phyloP scores from a whole-genome alignment of 2,113 vertebrate species.

The Gymnogyps californianus region DNA sequence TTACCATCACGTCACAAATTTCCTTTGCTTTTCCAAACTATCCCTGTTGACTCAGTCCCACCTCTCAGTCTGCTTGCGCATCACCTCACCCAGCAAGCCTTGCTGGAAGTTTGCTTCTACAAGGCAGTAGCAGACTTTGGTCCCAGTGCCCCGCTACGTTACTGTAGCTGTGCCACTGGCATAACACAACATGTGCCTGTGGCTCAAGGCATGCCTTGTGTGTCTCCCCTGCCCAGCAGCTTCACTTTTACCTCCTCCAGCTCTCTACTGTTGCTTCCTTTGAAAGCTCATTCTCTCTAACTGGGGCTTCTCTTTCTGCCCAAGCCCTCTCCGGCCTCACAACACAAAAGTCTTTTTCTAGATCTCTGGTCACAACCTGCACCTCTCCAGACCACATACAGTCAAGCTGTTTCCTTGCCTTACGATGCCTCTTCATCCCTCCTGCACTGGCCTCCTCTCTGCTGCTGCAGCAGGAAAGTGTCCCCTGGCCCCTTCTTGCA shows the following conservation, averaged over 20 bases:
- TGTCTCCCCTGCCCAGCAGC: neutral
- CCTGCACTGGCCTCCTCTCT: neutral
- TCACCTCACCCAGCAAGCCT: neutral
- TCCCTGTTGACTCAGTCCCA: neutral
- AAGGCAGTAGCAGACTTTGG: neutral
- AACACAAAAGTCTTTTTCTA: accelerated
- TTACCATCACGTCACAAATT: neutral
- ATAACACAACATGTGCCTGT: accelerated
- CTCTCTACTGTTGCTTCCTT: neutral
- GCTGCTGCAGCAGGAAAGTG: neutral
- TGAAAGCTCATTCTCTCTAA: neutral
- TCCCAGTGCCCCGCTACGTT: neutral
- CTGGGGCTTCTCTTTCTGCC: neutral
- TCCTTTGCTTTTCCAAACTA: neutral
- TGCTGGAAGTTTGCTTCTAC: neutral
- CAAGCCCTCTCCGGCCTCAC: neutral
- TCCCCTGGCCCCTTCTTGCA: neutral
- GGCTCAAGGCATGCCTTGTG: neutral
- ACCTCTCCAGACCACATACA: neutral
- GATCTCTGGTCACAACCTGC: neutral
- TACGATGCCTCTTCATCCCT: neutral
- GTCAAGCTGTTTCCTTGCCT: neutral
- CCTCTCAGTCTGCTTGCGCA: neutral
- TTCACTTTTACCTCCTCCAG: neutral
- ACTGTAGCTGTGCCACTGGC: neutral